These are phyloP conservation scores for Aquatica leii DNA, from an alignment of 2,888 invertebrate genomes.

Conservation along the genomic window DNA sequence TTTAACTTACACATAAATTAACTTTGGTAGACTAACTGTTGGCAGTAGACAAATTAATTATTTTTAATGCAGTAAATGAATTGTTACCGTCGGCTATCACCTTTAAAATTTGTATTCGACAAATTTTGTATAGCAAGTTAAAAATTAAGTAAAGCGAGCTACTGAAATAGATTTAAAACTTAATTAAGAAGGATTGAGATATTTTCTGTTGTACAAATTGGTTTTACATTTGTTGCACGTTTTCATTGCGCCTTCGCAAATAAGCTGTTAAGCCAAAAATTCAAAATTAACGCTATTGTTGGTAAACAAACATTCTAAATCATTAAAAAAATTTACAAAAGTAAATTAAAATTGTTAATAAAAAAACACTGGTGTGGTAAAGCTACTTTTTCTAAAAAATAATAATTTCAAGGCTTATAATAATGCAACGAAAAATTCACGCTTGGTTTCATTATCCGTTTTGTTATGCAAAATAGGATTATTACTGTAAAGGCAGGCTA, in stretches of 20 bases:
- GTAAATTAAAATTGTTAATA: too few relatives aligned
- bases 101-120: too few relatives aligned
- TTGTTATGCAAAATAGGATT: constrained; percentile 29
- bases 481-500: constrained; percentile 19
- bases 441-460: not conserved
- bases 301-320: not conserved
- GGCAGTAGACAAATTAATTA: not conserved
- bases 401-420: too few relatives aligned
- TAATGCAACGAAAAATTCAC: too few relatives aligned
- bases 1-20: constrained; percentile 10
- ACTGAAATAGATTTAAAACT: constrained; percentile 1
- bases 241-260: not conserved
- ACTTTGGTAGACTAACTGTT: constrained; percentile 7
- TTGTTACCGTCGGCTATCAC: too few relatives aligned
- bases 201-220: constrained; percentile 4
- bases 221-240: constrained; percentile 7
- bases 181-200: constrained; percentile 5
- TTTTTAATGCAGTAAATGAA: too few relatives aligned
- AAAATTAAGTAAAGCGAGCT: too few relatives aligned
- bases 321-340: too few relatives aligned
- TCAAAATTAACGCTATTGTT: not conserved
- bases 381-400: too few relatives aligned
- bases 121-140: too few relatives aligned
- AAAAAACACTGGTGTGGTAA: too few relatives aligned
- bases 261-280: not conserved